These are phyloP conservation scores for Lacanobia wlatinum DNA, from an alignment of 2,888 invertebrate genomes.

Conservation along the genomic window DNA sequence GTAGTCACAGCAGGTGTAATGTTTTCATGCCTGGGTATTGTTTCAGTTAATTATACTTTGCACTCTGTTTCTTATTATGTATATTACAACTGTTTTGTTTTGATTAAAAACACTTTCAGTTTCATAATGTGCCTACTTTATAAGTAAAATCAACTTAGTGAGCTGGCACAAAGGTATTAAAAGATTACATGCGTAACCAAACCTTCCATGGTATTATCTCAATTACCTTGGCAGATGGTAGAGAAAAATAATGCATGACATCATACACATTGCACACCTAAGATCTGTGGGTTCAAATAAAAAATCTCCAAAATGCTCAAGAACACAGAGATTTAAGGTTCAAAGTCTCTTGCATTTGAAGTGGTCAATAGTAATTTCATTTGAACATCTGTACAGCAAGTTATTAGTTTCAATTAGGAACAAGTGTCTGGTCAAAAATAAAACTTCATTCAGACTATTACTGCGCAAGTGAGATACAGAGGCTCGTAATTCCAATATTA, in stretches of 20 bases:
- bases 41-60: neutral
- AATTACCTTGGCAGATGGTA: conserved; percentile 61
- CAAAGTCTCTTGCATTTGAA: conserved; percentile 62
- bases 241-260: conserved; percentile 65
- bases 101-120: neutral
- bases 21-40: neutral
- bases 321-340: conserved; percentile 65
- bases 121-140: neutral
- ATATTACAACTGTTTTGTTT: neutral
- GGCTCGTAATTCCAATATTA: conserved; percentile 73
- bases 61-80: neutral
- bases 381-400: conserved; percentile 66
- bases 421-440: conserved; percentile 77
- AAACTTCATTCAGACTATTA: conserved; percentile 73
- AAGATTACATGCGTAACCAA: conserved; percentile 43
- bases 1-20: neutral
- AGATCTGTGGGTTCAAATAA: conserved; percentile 29
- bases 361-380: conserved; percentile 59
- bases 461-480: conserved; percentile 64
- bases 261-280: conserved; percentile 65
- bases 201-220: conserved; percentile 58
- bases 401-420: conserved; percentile 85
- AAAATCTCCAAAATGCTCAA: conserved; percentile 33
- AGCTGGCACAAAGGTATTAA: conserved; percentile 25
- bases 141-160: neutral